phyloP scores from a whole-genome alignment of 2,888 invertebrate species.

The Drosophila phalerata region DNA sequence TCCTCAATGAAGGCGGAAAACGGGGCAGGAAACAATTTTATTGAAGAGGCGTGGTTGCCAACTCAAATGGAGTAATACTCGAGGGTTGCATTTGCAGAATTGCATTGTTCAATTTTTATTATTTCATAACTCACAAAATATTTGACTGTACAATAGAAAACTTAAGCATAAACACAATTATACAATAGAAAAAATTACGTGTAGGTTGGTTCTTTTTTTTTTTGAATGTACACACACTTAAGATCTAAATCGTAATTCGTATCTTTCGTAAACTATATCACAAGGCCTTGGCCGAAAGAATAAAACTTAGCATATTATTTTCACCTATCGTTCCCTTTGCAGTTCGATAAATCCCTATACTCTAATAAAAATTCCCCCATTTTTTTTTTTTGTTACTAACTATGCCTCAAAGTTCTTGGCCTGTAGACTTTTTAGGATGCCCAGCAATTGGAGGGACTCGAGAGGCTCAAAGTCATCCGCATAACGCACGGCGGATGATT shows the following conservation, averaged over 20 bases:
- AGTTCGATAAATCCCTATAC: slow-evolving; percentile 55
- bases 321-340: slow-evolving; percentile 77
- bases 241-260: slow-evolving; percentile 28
- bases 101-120: slow-evolving; percentile 51
- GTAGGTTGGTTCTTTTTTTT: slow-evolving; percentile 17
- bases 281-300: slow-evolving; percentile 46
- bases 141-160: slow-evolving; percentile 54
- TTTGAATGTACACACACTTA: slow-evolving; percentile 29
- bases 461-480: slow-evolving; percentile 91
- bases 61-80: slow-evolving; percentile 8
- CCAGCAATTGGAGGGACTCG: slow-evolving; percentile 87
- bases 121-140: slow-evolving; percentile 50
- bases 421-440: slow-evolving; percentile 79
- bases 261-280: slow-evolving; percentile 65
- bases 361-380: background rate
- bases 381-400: background rate
- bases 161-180: slow-evolving; percentile 49
- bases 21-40: slow-evolving; percentile 38
- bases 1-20: slow-evolving; percentile 13
- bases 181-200: slow-evolving; percentile 34
- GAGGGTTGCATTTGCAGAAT: slow-evolving; percentile 56
- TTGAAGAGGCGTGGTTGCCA: slow-evolving; percentile 41
- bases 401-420: slow-evolving; percentile 76
- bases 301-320: slow-evolving; percentile 47
- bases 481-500: slow-evolving; percentile 84